phyloP scores from a whole-genome alignment of 2,113 vertebrate genomes.

The Ia io region DNA sequence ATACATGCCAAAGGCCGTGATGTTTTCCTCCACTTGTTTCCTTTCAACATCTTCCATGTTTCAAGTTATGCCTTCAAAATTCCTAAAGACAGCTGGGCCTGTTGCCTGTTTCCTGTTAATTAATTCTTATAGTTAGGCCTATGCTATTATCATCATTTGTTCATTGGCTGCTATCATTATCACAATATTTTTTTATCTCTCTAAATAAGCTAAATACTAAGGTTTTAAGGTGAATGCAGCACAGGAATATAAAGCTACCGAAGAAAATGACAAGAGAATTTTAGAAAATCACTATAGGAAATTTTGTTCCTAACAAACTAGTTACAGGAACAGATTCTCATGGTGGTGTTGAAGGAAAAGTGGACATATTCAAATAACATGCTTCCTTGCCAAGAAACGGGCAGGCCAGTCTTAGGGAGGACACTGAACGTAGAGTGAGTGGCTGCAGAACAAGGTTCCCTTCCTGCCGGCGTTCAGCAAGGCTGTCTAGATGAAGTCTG shows the following conservation, averaged over 20 bases:
- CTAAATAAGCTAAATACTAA: slow-evolving; percentile 80
- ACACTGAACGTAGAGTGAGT: not conserved
- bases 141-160: slow-evolving; percentile 78
- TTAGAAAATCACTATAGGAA: slow-evolving; percentile 60
- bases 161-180: slow-evolving; percentile 75
- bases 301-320: slow-evolving; percentile 63
- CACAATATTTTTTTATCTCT: slow-evolving; percentile 82
- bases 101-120: slow-evolving; percentile 75
- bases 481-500: not conserved
- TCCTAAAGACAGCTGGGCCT: slow-evolving; percentile 78
- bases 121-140: slow-evolving; percentile 80
- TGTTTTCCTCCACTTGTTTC: slow-evolving; percentile 21
- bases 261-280: slow-evolving; percentile 46
- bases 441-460: not conserved
- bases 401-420: not conserved
- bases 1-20: slow-evolving; percentile 30
- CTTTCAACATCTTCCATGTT: slow-evolving; percentile 74
- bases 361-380: not conserved
- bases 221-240: slow-evolving; percentile 66
- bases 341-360: not conserved
- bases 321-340: not conserved
- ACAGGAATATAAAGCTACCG: slow-evolving; percentile 61
- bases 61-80: slow-evolving; percentile 78
- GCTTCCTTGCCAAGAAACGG: not conserved
- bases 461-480: not conserved